These are phyloP conservation scores for Trissolcus basalis DNA, from an alignment of 1,140 invertebrate genomes.

Conservation along the genomic window DNA sequence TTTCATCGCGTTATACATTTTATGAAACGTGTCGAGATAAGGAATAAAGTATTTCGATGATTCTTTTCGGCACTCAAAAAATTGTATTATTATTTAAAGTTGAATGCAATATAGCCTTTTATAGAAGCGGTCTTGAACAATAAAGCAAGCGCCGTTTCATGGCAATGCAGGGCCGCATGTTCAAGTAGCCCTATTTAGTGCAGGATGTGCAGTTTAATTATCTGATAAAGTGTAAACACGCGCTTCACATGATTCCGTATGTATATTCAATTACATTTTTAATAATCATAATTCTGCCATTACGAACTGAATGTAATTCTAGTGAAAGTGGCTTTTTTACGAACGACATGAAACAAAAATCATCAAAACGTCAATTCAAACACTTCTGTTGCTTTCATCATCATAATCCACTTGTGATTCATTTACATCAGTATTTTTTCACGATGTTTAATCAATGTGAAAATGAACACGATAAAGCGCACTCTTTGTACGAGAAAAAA, in stretches of 20 bases:
- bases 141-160: constrained; percentile 45
- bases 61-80: too few relatives aligned
- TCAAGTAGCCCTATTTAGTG: constrained; percentile 51
- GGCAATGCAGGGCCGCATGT: constrained; percentile 17
- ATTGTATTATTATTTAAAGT: neutral
- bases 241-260: constrained; percentile 36
- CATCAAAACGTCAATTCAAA: constrained; percentile 16
- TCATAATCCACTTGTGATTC: neutral
- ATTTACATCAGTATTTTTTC: too few relatives aligned
- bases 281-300: constrained; percentile 37
- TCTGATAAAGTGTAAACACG: constrained; percentile 59
- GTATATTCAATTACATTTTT: constrained; percentile 48
- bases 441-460: too few relatives aligned
- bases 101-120: constrained; percentile 35
- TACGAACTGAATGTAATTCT: constrained; percentile 19
- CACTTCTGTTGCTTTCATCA: constrained; percentile 25
- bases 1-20: too few relatives aligned
- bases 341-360: too few relatives aligned
- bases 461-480: too few relatives aligned
- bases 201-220: constrained; percentile 54
- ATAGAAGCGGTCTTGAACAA: constrained; percentile 29
- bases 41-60: too few relatives aligned
- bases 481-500: too few relatives aligned
- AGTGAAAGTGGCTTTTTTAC: constrained; percentile 29
- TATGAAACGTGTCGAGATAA: too few relatives aligned